Conservation (phyloP, 2,797 vertebrate species). For the Siniperca undulata region DNA sequence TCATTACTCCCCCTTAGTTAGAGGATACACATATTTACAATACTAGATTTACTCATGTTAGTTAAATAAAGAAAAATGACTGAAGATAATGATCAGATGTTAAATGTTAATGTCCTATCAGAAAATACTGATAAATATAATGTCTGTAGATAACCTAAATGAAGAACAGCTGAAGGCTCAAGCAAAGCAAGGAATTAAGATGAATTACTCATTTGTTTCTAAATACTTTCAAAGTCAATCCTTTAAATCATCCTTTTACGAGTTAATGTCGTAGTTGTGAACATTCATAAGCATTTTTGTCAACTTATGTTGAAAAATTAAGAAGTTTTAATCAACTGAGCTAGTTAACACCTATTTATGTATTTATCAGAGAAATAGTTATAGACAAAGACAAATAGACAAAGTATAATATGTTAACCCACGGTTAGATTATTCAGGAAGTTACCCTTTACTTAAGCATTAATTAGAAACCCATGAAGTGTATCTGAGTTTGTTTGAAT, state of each 20-base stretch:
- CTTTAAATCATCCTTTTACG: neutral
- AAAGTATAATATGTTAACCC: conserved; percentile 26
- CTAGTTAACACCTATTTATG: neutral
- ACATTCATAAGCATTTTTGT: neutral
- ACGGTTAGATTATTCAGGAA: conserved; percentile 13
- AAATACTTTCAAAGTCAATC: neutral
- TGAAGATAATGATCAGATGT: neutral
- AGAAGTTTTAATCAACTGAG: neutral
- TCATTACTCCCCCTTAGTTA: neutral
- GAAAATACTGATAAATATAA: conserved; percentile 5
- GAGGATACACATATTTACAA: neutral
- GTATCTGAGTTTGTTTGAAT: conserved; percentile 29
- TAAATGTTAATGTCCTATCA: neutral
- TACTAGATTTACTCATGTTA: neutral
- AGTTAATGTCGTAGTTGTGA: neutral
- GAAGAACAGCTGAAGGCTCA: neutral
- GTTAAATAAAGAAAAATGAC: neutral
- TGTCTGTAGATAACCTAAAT: neutral
- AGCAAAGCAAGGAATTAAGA: neutral
- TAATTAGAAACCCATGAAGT: conserved; percentile 23
- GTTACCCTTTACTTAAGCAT: conserved; percentile 44
- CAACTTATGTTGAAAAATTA: neutral
- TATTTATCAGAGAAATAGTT: neutral
- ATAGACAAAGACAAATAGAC: neutral
- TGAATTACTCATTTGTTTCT: neutral